These are phyloP conservation scores for Patiria miniata DNA, from an alignment of 35 echinoderm and acorn worm genomes.

Conservation along the genomic window DNA sequence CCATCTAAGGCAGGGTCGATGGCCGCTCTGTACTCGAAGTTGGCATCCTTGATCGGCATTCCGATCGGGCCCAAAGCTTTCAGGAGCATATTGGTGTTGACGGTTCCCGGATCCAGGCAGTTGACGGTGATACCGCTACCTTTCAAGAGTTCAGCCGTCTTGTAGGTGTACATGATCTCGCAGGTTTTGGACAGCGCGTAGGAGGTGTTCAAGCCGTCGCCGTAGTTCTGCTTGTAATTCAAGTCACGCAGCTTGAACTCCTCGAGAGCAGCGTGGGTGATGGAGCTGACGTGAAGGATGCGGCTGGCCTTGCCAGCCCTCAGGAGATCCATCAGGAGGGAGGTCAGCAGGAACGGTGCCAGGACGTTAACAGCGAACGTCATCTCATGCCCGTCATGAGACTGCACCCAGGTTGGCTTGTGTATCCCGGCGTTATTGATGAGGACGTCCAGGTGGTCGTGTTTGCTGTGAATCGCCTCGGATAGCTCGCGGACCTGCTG, in stretches of 20 bases:
- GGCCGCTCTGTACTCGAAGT: conserved; percentile 76
- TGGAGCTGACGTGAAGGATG: conserved; percentile 84
- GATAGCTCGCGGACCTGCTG: conserved; percentile 68
- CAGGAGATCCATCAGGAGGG: conserved; percentile 74
- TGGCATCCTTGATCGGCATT: conserved; percentile 63
- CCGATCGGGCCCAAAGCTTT: conserved; percentile 62
- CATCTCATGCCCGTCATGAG: conserved; percentile 80
- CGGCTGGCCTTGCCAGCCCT: conserved; percentile 65
- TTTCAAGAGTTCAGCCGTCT: conserved; percentile 65
- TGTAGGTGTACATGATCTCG: conserved; percentile 76
- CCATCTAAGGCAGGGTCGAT: conserved; percentile 54
- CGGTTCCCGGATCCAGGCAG: conserved; percentile 87
- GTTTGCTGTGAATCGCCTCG: conserved; percentile 62
- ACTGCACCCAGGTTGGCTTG: conserved; percentile 43
- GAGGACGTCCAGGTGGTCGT: conserved; percentile 69
- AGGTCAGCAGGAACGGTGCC: conserved; percentile 87
- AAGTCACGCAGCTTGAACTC: conserved; percentile 62
- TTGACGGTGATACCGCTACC: conserved; percentile 69
- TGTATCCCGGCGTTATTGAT: conserved; percentile 92
- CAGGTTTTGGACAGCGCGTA: conserved; percentile 81
- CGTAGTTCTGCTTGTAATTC: conserved; percentile 61
- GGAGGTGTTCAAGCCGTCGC: conserved; percentile 48
- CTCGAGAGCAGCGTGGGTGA: conserved; percentile 53
- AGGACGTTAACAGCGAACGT: conserved; percentile 95
- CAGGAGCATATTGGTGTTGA: conserved; percentile 84